These are phyloP conservation scores for Phalanger gymnotis DNA, from an alignment of 2,797 vertebrate genomes.

Conservation along the genomic window DNA sequence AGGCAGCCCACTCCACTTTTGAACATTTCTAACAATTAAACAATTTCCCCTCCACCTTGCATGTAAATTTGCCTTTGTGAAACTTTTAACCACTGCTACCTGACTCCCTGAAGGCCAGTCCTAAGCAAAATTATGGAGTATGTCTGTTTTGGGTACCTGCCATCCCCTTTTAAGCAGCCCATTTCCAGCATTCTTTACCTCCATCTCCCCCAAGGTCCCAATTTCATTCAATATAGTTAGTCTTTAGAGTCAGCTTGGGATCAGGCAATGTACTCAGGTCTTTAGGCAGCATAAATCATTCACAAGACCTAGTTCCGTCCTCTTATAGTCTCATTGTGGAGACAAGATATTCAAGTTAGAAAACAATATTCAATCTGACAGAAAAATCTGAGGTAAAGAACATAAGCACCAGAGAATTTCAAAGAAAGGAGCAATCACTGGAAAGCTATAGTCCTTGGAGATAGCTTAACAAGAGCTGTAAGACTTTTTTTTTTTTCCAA, in stretches of 20 bases:
- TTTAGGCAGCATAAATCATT: background rate
- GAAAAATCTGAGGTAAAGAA: background rate
- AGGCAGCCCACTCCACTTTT: background rate
- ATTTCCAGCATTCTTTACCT: background rate
- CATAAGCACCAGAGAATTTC: background rate
- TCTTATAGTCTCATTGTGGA: background rate
- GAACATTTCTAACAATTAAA: background rate
- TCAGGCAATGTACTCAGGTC: background rate
- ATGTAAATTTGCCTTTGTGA: background rate
- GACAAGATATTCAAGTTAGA: background rate
- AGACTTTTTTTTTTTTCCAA: background rate
- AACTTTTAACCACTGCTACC: background rate
- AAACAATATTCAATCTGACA: background rate
- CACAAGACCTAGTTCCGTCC: background rate
- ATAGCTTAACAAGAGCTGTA: background rate
- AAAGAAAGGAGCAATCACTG: background rate
- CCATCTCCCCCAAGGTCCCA: background rate
- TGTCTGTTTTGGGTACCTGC: background rate
- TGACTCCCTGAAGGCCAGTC: background rate
- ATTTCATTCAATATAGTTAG: background rate
- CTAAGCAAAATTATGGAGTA: background rate
- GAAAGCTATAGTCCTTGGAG: background rate
- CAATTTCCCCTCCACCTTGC: background rate
- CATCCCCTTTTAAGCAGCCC: background rate
- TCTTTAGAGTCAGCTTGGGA: background rate